phyloP scores from a whole-genome alignment of 2,888 invertebrate species.

The Alloplasta piceator region DNA sequence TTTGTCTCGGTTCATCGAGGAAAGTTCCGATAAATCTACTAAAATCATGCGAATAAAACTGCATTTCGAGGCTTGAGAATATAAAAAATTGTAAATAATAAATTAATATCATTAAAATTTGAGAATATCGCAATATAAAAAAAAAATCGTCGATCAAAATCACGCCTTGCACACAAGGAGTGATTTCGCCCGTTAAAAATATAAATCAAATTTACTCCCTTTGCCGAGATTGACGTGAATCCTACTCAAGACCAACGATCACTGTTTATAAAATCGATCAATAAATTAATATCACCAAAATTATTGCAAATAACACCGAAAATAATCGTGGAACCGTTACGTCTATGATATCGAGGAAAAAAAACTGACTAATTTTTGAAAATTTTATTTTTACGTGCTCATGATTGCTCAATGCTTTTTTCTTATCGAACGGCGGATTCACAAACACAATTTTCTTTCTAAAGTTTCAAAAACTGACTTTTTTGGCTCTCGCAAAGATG shows the following conservation, averaged over 20 bases:
- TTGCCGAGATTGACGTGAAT: too few relatives aligned
- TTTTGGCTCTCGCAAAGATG: not conserved
- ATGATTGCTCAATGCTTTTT: not conserved
- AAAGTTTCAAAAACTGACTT: too few relatives aligned
- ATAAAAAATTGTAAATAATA: too few relatives aligned
- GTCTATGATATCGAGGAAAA: not conserved
- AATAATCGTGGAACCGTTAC: conserved; percentile 41
- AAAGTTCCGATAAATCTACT: conserved; percentile 5
- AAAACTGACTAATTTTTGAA: conserved; percentile 7
- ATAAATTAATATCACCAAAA: not conserved
- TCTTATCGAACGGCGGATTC: too few relatives aligned
- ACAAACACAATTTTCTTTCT: not conserved
- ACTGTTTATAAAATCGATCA: too few relatives aligned
- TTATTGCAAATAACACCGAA: not conserved
- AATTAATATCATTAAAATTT: too few relatives aligned
- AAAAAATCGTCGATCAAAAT: not conserved
- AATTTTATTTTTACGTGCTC: conserved; percentile 11
- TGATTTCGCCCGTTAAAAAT: not conserved
- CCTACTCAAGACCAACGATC: not conserved
- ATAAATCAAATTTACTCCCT: conserved; percentile 7
- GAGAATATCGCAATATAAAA: not conserved
- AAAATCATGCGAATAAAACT: too few relatives aligned
- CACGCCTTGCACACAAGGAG: too few relatives aligned
- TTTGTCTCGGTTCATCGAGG: not conserved
- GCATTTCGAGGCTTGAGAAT: too few relatives aligned